phyloP scores from a whole-genome alignment of 2,797 vertebrate species.

The Champsocephalus esox region DNA sequence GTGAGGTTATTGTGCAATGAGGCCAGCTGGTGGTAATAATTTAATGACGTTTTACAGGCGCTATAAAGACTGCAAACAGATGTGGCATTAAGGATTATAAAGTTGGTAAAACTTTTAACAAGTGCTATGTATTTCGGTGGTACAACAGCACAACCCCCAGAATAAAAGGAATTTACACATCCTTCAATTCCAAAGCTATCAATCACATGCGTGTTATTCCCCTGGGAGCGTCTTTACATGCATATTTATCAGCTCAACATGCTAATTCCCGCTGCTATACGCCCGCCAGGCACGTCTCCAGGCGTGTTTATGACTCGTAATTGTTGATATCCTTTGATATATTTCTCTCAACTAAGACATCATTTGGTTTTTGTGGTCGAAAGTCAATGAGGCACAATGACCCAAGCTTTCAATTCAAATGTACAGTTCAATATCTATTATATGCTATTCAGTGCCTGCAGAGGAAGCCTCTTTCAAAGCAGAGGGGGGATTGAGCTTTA shows the following conservation, averaged over 20 bases:
- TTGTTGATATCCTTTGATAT: slow-evolving; percentile 99
- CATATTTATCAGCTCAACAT: slow-evolving; percentile 99
- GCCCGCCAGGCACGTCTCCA: slow-evolving; percentile 96
- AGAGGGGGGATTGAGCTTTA: slow-evolving; percentile 34
- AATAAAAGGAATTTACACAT: slow-evolving; percentile 99
- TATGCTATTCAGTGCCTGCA: slow-evolving; percentile 68
- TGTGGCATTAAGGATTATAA: slow-evolving; percentile 99
- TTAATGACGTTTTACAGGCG: slow-evolving; percentile 95
- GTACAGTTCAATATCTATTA: slow-evolving; percentile 92
- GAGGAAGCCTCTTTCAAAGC: slow-evolving; percentile 61
- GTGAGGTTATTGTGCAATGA: slow-evolving; percentile 86
- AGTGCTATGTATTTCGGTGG: slow-evolving; percentile 94
- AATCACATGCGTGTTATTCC: slow-evolving; percentile 99
- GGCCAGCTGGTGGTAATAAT: slow-evolving; percentile 92
- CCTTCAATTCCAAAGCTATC: slow-evolving; percentile 99
- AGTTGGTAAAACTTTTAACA: slow-evolving; percentile 99
- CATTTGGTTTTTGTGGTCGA: slow-evolving; percentile 98
- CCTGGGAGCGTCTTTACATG: slow-evolving; percentile 99
- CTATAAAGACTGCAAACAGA: slow-evolving; percentile 94
- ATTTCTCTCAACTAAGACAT: slow-evolving; percentile 99
- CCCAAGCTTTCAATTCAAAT: slow-evolving; percentile 92
- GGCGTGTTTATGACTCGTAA: slow-evolving; percentile 99
- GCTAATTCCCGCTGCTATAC: slow-evolving; percentile 99
- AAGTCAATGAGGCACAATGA: slow-evolving; percentile 98
- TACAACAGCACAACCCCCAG: slow-evolving; percentile 93